Base-by-base conservation (phyloP, 2,797 vertebrate genomes). In the Onychomys arenicola region DNA sequence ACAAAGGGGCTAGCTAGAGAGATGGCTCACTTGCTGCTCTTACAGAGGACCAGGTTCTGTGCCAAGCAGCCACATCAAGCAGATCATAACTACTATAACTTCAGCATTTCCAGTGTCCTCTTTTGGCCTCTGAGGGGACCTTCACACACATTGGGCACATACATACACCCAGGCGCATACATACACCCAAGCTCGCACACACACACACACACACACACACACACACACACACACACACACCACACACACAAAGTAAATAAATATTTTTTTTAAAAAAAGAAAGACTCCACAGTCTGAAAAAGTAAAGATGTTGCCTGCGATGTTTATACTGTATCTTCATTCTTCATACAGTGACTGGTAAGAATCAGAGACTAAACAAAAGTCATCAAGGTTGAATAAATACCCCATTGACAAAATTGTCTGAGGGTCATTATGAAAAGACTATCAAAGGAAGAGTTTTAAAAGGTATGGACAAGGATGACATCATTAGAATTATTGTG, bases 361-460 rank as follows among this genome's bases (percentile, higher is more conserved):
- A 67, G 69, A 93, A 65, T 17, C 25, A 73, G 27, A 57, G n/a
- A 71, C 34, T 81, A 93, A 76, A 90, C 40, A 71, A 49, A 65
- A 52, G 11, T 65, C 10, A 63, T 32, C 43, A 59, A 90, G 61
- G 8, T 27, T 77, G 81, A 87, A 13, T 32, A 71, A 59, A 87
- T 82, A n/a, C 23, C 43, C 0, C 29, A 63, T 6, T 73, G 23
- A 43, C 10, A 76, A 92, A 91, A 76, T 46, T 40, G 49, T 65
- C 80, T 3, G 2, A 14, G 80, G 4, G 1, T 13, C 8, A 84
- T 29, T 63, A 40, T 73, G 37, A 93, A 43, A 63, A 61, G 61
- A 81, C 52, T 86, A 86, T 82, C 40, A 55, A 55, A 55, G 16
- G 52, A 92, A n/a, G 93, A 94, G n/a, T 92, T 12, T 81, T 83